phyloP scores from a whole-genome alignment of 2,888 invertebrate genomes.

The Neelides folsomi region DNA sequence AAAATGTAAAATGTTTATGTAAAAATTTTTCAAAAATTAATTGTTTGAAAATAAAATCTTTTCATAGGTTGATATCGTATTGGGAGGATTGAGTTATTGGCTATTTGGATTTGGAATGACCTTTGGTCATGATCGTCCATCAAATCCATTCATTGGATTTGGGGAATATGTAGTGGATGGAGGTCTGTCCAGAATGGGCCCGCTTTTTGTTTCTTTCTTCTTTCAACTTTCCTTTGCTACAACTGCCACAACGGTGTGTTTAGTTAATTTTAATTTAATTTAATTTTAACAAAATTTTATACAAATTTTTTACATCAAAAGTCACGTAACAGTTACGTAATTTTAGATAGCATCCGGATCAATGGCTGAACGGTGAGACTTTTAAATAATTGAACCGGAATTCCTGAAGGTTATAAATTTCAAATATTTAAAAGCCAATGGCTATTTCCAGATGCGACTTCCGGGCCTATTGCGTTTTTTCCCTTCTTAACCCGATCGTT shows the following conservation, averaged over 20 bases:
- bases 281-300: no score
- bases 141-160: constrained; percentile 37
- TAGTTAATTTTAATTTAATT: no score
- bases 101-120: constrained; percentile 35
- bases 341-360: constrained; percentile 63
- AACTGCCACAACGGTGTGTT: constrained; percentile 59
- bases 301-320: no score
- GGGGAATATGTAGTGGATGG: constrained; percentile 38
- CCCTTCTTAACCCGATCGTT: constrained; percentile 37
- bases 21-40: no score
- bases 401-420: constrained; percentile 64
- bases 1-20: no score
- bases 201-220: constrained; percentile 70
- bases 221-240: constrained; percentile 84
- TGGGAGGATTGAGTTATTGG: constrained; percentile 42
- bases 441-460: constrained; percentile 38
- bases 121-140: constrained; percentile 34
- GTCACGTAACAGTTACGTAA: no score
- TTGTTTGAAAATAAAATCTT: no score
- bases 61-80: constrained; percentile 39
- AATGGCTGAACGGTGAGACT: constrained; percentile 68
- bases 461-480: constrained; percentile 37
- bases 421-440: constrained; percentile 33
- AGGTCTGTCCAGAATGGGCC: constrained; percentile 42
- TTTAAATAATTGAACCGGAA: constrained; percentile 37